Conservation (phyloP, 2,888 invertebrate genomes). For the Caenorhabditis sp. region DNA sequence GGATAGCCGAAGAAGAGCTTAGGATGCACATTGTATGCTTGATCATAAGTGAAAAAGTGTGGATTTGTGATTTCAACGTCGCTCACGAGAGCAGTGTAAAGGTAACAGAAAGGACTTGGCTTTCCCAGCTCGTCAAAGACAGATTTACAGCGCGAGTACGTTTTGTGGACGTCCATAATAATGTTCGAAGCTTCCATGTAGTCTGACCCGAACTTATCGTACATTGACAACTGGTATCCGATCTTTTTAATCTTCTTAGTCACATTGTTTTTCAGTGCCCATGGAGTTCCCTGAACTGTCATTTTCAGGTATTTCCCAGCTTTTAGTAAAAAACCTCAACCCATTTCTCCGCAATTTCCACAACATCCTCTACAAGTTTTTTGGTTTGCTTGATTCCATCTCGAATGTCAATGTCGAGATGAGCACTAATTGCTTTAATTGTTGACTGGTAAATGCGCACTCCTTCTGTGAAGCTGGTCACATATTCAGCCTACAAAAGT, state of each 20-base stretch:
- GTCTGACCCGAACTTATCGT: slow-evolving; percentile 4
- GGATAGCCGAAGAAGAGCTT: slow-evolving; percentile 3
- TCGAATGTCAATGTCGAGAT: slow-evolving; percentile 6
- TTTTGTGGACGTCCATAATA: neutral
- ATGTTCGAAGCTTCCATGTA: neutral
- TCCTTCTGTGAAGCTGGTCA: neutral
- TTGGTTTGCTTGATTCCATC: neutral
- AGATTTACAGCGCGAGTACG: neutral
- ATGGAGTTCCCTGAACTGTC: slow-evolving; percentile 9
- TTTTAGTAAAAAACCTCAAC: neutral
- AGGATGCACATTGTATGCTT: neutral
- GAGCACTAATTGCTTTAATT: neutral
- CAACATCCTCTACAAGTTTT: neutral
- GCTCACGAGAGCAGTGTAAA: neutral
- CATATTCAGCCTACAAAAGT: no score
- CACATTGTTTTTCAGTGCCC: neutral
- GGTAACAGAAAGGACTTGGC: neutral
- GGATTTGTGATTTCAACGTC: no score
- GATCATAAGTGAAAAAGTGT: neutral
- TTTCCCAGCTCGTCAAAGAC: neutral
- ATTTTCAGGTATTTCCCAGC: no score
- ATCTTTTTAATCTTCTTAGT: neutral
- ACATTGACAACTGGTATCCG: neutral
- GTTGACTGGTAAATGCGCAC: neutral
- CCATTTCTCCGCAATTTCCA: neutral